Conservation (phyloP, 2,797 vertebrate genomes). For the Huso huso region DNA sequence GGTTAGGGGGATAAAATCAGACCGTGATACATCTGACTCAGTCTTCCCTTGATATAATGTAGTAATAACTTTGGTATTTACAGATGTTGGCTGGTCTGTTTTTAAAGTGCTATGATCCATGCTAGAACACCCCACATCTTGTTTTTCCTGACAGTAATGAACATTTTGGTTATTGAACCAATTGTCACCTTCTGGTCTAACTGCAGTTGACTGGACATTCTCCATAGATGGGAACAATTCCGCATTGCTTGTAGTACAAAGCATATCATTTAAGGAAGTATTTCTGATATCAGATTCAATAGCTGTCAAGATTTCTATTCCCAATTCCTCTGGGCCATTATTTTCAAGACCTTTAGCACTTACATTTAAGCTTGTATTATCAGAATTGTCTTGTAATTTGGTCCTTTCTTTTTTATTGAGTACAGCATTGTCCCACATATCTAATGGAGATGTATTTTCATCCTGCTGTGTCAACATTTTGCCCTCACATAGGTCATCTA, state of each 20-base stretch:
- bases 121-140: not conserved
- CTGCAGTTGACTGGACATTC: not conserved
- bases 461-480: no score
- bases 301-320: no score
- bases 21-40: no score
- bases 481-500: not conserved
- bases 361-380: constrained; percentile 35
- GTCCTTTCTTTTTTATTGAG: constrained; percentile 34
- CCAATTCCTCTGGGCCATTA: constrained; percentile 10
- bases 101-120: not conserved
- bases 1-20: no score
- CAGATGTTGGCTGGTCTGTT: not conserved
- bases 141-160: not conserved
- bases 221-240: not conserved
- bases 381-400: constrained; percentile 25
- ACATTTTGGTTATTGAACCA: constrained; percentile 6
- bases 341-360: no score
- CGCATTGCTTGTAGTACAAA: constrained; percentile 31
- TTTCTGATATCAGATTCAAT: no score
- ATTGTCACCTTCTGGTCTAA: not conserved
- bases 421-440: not conserved
- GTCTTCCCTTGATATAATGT: no score
- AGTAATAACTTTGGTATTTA: not conserved
- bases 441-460: no score
- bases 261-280: no score